These are phyloP conservation scores for Drosophila micromelanica DNA, from an alignment of 1,140 invertebrate genomes.

Conservation along the genomic window DNA sequence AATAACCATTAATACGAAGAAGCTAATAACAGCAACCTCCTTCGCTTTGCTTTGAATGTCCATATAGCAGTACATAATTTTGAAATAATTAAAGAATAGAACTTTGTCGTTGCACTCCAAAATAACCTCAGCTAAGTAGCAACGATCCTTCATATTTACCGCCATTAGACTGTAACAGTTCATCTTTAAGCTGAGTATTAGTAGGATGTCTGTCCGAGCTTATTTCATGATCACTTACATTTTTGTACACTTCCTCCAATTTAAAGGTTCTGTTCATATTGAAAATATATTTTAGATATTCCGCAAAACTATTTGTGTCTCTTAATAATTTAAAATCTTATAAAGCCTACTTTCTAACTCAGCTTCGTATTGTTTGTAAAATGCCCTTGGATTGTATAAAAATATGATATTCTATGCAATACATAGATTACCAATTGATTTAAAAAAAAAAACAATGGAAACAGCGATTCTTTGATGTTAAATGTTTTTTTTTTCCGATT, in stretches of 20 bases:
- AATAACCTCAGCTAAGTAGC: background rate
- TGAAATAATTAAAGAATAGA: constrained; percentile 1
- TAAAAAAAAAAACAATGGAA: too few relatives aligned
- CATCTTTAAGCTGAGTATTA: background rate
- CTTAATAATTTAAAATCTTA: too few relatives aligned
- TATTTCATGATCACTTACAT: background rate
- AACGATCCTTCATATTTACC: background rate
- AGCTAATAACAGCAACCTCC: background rate
- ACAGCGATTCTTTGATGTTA: too few relatives aligned
- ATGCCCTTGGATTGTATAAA: too few relatives aligned
- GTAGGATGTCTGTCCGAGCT: background rate
- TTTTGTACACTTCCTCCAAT: background rate
- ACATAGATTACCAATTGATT: too few relatives aligned
- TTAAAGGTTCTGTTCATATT: background rate
- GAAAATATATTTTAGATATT: too few relatives aligned
- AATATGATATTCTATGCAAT: too few relatives aligned
- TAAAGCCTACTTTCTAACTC: too few relatives aligned
- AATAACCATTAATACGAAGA: background rate
- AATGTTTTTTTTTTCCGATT: too few relatives aligned
- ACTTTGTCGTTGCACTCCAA: background rate
- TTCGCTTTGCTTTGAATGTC: background rate
- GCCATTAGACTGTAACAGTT: constrained; percentile 1
- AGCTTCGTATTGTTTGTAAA: too few relatives aligned
- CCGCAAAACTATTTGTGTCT: background rate
- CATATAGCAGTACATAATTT: background rate